A percentile compares a stretch with the other conserved stretches of the same genome.
Evolutionary conservation across 2,113 vertebrate genomes (phyloP).

Genomic region (Lamprotornis superbus): DNA sequence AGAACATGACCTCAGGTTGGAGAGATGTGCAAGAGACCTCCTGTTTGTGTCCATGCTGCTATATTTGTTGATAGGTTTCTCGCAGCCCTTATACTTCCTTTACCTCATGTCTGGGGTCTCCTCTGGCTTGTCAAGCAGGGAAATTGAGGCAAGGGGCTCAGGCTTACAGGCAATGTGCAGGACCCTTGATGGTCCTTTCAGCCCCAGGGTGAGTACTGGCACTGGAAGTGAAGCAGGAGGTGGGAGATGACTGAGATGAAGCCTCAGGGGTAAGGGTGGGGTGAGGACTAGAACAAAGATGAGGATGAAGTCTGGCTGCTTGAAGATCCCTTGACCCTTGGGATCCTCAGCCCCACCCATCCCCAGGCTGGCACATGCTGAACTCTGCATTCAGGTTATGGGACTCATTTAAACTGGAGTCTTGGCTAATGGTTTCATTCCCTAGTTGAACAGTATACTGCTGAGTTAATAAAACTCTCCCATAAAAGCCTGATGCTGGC

Average conservation of each 20-base stretch:
- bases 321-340: neutral
- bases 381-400: neutral
- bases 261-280: neutral
- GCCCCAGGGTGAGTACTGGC: neutral
- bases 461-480: constrained; percentile 11
- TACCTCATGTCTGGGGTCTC: neutral
- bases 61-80: neutral
- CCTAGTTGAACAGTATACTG: neutral
- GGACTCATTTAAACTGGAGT: neutral
- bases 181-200: neutral
- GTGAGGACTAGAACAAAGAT: neutral
- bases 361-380: neutral
- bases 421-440: neutral
- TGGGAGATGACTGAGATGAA: neutral
- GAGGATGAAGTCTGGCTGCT: neutral
- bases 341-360: neutral
- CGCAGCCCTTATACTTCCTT: fast-evolving
- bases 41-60: neutral
- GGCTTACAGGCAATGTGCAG: neutral
- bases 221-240: neutral
- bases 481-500: neutral
- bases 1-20: neutral
- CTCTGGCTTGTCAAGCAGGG: neutral
- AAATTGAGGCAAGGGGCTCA: neutral
- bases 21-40: neutral